Evolutionary conservation across 64 coral and sea anemone genomes (phyloP).

Genomic region (Montipora cactus): DNA sequence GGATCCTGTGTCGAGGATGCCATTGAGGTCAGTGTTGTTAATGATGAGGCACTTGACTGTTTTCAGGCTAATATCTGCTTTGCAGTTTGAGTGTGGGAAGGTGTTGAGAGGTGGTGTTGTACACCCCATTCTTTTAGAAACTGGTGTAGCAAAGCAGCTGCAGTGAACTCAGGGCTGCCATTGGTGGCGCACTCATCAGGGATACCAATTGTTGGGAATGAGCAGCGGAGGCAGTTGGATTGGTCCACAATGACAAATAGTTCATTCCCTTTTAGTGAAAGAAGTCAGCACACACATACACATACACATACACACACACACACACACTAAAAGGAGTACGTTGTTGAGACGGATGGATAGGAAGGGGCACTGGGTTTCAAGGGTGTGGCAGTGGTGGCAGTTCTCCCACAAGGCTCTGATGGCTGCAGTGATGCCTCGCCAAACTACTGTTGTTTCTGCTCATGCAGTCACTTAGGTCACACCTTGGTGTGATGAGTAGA

Average conservation of each 20-base stretch:
- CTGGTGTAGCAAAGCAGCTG: not conserved
- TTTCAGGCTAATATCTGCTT: not conserved
- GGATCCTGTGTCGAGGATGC: not conserved
- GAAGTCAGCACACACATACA: slow-evolving; percentile 24
- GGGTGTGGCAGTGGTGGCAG: slow-evolving; percentile 36
- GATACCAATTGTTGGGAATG: slow-evolving; percentile 48
- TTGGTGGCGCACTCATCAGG: slow-evolving; percentile 42
- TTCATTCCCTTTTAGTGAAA: slow-evolving; percentile 44
- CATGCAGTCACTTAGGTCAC: not conserved
- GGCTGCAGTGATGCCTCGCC: slow-evolving; percentile 52
- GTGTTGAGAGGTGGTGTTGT: not conserved
- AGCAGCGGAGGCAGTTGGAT: not conserved
- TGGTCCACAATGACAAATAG: slow-evolving; percentile 35
- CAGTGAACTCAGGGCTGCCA: slow-evolving; percentile 47
- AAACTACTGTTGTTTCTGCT: slow-evolving; percentile 31
- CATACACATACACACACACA: not conserved
- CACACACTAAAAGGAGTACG: slow-evolving; percentile 38
- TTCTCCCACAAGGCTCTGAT: not conserved
- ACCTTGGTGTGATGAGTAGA: slow-evolving; percentile 44
- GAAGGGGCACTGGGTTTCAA: slow-evolving; percentile 34
- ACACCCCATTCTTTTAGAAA: not conserved
- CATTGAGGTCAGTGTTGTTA: not conserved
- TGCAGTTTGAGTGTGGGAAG: not conserved
- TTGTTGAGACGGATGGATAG: not conserved
- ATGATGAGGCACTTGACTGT: not conserved